These are phyloP conservation scores for Cryptoprocta ferox DNA, from an alignment of 2,797 vertebrate species.

Conservation along the genomic window DNA sequence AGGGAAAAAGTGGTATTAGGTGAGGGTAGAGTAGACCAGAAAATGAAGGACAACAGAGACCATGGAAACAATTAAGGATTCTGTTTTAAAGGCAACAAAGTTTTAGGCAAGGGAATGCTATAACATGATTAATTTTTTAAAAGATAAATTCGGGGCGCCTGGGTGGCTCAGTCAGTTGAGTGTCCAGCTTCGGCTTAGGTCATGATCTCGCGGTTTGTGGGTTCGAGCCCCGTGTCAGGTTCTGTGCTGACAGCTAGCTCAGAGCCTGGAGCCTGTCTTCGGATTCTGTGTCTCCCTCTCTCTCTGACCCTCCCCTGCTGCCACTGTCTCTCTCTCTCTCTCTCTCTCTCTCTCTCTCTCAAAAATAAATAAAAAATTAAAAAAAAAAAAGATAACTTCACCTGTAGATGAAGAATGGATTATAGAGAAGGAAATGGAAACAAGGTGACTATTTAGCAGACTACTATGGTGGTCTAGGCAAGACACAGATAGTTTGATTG, in stretches of 20 bases:
- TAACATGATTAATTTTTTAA: conserved; percentile 11
- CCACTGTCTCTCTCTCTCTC: too few relatives aligned
- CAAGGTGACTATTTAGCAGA: neutral
- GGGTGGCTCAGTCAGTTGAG: too few relatives aligned
- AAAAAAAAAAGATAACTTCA: neutral
- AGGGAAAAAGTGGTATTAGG: neutral
- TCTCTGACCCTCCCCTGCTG: too few relatives aligned
- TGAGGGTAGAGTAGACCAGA: neutral
- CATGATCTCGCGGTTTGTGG: too few relatives aligned
- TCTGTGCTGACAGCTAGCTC: too few relatives aligned
- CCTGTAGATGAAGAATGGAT: neutral
- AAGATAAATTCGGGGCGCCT: neutral
- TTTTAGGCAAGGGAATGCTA: neutral
- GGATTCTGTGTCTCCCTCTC: too few relatives aligned
- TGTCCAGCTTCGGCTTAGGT: too few relatives aligned
- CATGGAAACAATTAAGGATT: neutral
- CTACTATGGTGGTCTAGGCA: neutral
- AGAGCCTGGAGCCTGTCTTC: too few relatives aligned
- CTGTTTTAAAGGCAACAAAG: neutral
- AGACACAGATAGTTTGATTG: neutral
- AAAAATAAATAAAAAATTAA: too few relatives aligned
- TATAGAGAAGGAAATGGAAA: neutral
- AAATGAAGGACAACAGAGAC: neutral
- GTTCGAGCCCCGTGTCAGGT: too few relatives aligned
- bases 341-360: too few relatives aligned